Evolutionary conservation across 2,797 vertebrate species (phyloP), one percentile per base, ranked within the genome.

Genomic region (Acipenser transmontanus): DNA sequence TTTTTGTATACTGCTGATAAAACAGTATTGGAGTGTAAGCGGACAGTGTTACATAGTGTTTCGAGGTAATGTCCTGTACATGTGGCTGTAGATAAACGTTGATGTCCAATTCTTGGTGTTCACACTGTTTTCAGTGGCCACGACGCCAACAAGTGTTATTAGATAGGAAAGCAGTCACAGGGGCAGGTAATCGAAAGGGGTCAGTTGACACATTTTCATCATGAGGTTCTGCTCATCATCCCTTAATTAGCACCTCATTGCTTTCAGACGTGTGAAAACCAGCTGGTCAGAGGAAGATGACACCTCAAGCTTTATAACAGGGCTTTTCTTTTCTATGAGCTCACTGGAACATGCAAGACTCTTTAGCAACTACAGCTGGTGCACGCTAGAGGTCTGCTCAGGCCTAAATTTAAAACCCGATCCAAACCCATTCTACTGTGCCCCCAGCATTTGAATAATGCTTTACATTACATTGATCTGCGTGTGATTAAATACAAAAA

Each of bases 211-310:
- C 83, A 81, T 90, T 87, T 90, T 78, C 79, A 79, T 72, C 48
- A 76, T 14, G 76, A 83, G 74, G 79, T 83, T 88, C 73, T 81
- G 81, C 85, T 90, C 81, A 78, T 84, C 72, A 76, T 74, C 82
- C 82, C 84, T 84, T 88, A 91, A 93, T 94, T 92, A 93, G 83
- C 90, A 92, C 89, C 86, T 92, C 70, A 75, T 82, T 78, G 74
- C 77, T 89, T 86, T 85, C 85, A 84, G 84, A 82, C 80, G 81
- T 81, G 87, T 85, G 84, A 82, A 76, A 83, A 80, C 79, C 82
- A 81, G 86, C 83, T 88, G 84, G 83, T 78, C 78, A 77, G 76
- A 78, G 82, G 76, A 84, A 83, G 83, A 80, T 76, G 76, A 86
- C 87, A 88, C 86, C 87, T 85, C 83, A 79, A 80, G 82, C 76